Conservation (phyloP, 2,888 invertebrate genomes). For the Salticus scenicus region DNA sequence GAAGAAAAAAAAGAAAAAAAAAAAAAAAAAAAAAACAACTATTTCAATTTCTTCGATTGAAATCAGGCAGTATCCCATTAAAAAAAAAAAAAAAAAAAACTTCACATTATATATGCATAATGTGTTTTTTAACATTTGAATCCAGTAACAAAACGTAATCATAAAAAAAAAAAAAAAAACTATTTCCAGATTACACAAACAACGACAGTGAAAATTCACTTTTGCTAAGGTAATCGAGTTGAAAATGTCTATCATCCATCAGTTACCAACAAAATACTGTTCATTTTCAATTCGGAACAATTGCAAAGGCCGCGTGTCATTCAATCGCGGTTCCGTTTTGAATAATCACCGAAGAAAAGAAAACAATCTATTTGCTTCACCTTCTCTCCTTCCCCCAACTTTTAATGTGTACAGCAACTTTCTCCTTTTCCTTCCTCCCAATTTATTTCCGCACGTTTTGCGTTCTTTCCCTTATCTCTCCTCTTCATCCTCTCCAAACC, state of each 20-base stretch:
- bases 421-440: constrained; percentile 2
- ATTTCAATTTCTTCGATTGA: no score
- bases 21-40: no score
- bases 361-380: constrained; percentile 45
- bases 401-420: constrained; percentile 9
- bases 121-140: no score
- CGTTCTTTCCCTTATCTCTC: background rate
- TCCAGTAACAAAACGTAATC: no score
- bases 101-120: no score
- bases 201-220: background rate
- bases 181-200: background rate
- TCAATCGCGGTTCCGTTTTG: constrained; percentile 57
- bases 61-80: no score
- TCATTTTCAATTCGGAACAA: background rate
- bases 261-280: background rate
- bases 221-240: background rate
- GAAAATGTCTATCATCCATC: constrained; percentile 7
- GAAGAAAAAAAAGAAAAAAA: no score
- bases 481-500: background rate
- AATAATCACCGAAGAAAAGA: constrained; percentile 56
- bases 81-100: no score
- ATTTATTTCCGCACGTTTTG: constrained; percentile 50
- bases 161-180: background rate
- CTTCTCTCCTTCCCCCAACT: background rate
- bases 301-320: constrained; percentile 27